phyloP scores from a whole-genome alignment of 2,888 invertebrate genomes.

The Argynnis bischoffii region DNA sequence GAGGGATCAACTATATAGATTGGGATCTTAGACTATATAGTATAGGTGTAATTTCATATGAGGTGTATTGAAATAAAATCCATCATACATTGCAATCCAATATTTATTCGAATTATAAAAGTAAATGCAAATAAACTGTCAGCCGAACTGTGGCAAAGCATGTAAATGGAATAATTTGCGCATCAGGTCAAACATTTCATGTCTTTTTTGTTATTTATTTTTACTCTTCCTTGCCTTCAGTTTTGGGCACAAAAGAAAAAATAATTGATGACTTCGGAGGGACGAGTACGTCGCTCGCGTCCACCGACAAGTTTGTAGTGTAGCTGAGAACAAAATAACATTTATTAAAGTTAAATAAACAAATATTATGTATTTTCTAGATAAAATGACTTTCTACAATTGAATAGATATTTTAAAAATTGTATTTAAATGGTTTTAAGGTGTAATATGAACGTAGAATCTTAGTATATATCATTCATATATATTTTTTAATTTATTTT shows the following conservation, averaged over 20 bases:
- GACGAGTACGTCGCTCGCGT: slow-evolving; percentile 80
- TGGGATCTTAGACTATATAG: too few species aligned
- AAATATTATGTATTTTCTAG: too few species aligned
- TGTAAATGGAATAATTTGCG: background rate
- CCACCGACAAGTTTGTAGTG: slow-evolving; percentile 66
- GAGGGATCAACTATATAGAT: too few species aligned
- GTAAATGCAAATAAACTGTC: slow-evolving; percentile 51
- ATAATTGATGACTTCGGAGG: slow-evolving; percentile 85
- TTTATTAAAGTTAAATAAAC: too few species aligned
- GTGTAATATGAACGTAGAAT: too few species aligned
- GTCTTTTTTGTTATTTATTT: background rate
- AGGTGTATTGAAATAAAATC: background rate
- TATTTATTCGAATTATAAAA: slow-evolving; percentile 28
- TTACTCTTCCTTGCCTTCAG: slow-evolving; percentile 51
- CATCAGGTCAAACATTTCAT: background rate
- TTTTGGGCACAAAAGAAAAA: slow-evolving; percentile 86
- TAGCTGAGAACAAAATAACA: slow-evolving; percentile 68
- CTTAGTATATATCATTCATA: too few species aligned
- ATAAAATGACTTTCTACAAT: too few species aligned
- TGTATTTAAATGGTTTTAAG: too few species aligned
- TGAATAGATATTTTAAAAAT: too few species aligned
- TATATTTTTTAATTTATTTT: too few species aligned
- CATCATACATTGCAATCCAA: slow-evolving; percentile 1
- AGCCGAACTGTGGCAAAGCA: slow-evolving; percentile 5
- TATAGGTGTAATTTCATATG: too few species aligned